Percentiles rank a stretch among this genome's conserved stretches.
Conservation (phyloP, 2,888 invertebrate genomes). For the Sarcophaga rosellei region DNA sequence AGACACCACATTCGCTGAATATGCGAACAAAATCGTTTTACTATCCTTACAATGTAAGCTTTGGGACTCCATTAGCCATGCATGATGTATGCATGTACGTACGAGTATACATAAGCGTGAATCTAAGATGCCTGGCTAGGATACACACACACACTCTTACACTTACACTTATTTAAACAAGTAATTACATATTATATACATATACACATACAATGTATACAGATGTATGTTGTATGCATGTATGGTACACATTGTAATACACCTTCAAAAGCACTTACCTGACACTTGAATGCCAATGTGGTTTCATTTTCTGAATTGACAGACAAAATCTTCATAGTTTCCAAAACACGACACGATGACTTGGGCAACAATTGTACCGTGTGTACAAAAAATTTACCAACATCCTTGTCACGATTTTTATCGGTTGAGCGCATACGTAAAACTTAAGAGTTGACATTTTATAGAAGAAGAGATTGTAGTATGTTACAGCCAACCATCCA, state of each 20-base stretch:
- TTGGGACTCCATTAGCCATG: neutral
- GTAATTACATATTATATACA: neutral
- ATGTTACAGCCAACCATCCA: neutral
- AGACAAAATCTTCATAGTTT: slow-evolving; percentile 81
- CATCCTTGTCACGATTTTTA: slow-evolving; percentile 84
- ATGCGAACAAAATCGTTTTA: neutral
- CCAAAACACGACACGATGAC: slow-evolving; percentile 88
- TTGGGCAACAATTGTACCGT: slow-evolving; percentile 93
- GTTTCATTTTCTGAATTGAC: slow-evolving; percentile 88
- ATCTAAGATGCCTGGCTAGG: neutral
- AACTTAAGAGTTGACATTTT: slow-evolving; percentile 79
- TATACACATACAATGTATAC: neutral
- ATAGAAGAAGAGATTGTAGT: slow-evolving; percentile 19
- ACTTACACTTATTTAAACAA: neutral
- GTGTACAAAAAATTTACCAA: slow-evolving; percentile 92
- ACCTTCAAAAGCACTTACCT: slow-evolving; percentile 82
- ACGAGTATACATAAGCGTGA: neutral
- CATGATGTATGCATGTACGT: neutral
- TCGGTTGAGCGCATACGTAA: slow-evolving; percentile 83
- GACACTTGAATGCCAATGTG: slow-evolving; percentile 87
- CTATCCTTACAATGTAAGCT: neutral
- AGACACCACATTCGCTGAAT: neutral
- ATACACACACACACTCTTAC: neutral
- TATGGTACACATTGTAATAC: slow-evolving; percentile 15
- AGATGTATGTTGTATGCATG: neutral